Base-by-base conservation (phyloP, 2,113 vertebrate genomes). In the Periophthalmus modestus region DNA sequence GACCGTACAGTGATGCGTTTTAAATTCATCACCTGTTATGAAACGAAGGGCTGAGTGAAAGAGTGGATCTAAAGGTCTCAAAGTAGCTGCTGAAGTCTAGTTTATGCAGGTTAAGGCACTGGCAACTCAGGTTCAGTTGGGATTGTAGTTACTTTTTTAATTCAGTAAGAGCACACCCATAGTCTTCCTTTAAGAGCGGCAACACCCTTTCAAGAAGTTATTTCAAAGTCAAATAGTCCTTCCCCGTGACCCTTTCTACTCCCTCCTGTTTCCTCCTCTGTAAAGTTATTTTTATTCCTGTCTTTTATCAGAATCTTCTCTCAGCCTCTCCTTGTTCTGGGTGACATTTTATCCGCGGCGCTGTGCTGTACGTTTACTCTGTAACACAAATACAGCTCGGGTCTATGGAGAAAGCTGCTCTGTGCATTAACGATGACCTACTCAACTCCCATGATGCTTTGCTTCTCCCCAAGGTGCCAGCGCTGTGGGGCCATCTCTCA, bases 371-470 rank as follows among this genome's bases (percentile, higher is more conserved):
- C 72, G 61, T 61, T 54, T 73, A 71, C 55, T 73, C 66, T 55
- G 43, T 58, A 68, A 74, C 75, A 73, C 74, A 34, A 21, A 77
- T 6, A 80, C 43, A 67, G 59, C 39, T 9, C 28, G 47, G 73
- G 47, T 75, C 50, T 74, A 48, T 47, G 69, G 87, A 87, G 83
- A 86, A 77, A 87, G 80, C 81, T 79, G 79, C 66, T 79, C 39
- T 80, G 81, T 81, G 85, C 83, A 81, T 83, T 88, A 92, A 85
- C 75, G 91, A 87, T 92, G 91, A 92, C 82, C 87, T 73, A 75
- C 62, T 47, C 46, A 73, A 88, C 79, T 76, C 57, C 63, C 82
- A 82, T 84, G 81, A 79, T 83, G 71, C 83, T 71, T 67, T 62
- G 59, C 68, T 74, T 79, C 87, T 70, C 69, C 84, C 77, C 54